A percentile compares a stretch with the other conserved stretches of the same genome.
Conservation (phyloP, 2,113 vertebrate genomes). For the Gulo gulo region DNA sequence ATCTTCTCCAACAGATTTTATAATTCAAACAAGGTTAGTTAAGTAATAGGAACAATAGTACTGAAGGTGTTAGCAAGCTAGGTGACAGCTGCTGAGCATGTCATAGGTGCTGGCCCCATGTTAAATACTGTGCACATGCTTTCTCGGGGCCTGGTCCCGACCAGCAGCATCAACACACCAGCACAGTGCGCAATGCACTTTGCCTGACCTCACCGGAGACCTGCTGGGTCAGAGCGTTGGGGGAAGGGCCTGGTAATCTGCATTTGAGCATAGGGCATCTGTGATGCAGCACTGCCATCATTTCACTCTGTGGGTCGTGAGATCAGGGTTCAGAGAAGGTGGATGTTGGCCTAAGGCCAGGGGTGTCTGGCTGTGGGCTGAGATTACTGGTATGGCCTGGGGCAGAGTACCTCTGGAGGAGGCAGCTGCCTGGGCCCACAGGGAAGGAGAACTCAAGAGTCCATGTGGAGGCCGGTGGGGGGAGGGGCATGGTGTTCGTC, state of each 20-base stretch:
- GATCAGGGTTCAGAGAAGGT: accelerated
- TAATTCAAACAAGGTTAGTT: not conserved
- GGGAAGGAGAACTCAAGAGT: not conserved
- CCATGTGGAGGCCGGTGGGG: accelerated
- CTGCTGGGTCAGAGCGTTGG: not conserved
- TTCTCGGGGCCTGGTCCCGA: accelerated
- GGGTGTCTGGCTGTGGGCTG: accelerated
- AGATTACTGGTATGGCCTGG: too few species aligned
- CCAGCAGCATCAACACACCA: accelerated
- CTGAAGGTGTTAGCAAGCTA: not conserved
- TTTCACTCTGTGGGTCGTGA: too few species aligned
- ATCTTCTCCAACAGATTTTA: not conserved
- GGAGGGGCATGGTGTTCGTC: accelerated
- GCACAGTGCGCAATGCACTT: too few species aligned
- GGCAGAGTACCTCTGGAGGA: not conserved
- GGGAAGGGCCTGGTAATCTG: not conserved
- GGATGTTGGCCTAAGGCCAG: accelerated
- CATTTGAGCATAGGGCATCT: not conserved
- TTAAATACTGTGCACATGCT: accelerated
- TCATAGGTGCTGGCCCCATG: accelerated
- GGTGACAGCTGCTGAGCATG: not conserved
- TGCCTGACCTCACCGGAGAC: not conserved
- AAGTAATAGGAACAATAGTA: not conserved
- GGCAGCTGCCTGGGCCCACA: too few species aligned
- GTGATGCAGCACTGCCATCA: not conserved